These are phyloP conservation scores for Maniola jurtina DNA, from an alignment of 1,140 invertebrate species.

Conservation along the genomic window DNA sequence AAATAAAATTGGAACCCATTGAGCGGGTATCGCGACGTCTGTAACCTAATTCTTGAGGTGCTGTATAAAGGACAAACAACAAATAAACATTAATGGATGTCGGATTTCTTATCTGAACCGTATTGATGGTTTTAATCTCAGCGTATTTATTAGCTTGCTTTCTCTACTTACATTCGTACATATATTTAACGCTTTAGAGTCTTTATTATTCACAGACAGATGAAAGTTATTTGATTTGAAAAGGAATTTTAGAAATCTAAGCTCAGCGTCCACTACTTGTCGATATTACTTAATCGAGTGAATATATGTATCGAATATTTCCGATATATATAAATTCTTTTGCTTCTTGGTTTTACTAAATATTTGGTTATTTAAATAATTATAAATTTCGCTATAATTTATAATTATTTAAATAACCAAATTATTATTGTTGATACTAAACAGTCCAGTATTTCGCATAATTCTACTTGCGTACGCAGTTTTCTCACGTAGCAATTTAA, in stretches of 20 bases:
- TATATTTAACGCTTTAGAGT: too few species aligned
- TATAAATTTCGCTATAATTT: too few species aligned
- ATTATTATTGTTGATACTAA: background rate
- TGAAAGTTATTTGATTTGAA: background rate
- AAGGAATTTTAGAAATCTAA: too few species aligned
- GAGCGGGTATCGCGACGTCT: slow-evolving; percentile 24
- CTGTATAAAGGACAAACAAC: slow-evolving; percentile 26
- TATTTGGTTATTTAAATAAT: too few species aligned
- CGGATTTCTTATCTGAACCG: background rate
- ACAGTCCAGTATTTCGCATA: background rate
- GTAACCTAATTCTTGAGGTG: slow-evolving; percentile 30
- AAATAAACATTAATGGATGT: slow-evolving; percentile 20
- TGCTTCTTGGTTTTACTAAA: too few species aligned
- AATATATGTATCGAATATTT: too few species aligned
- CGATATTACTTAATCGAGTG: too few species aligned
- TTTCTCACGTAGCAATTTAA: background rate
- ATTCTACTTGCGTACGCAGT: background rate
- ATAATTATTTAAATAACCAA: too few species aligned
- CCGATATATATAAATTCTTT: too few species aligned
- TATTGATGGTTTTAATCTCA: background rate
- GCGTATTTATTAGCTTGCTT: background rate
- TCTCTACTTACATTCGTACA: too few species aligned
- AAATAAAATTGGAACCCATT: slow-evolving; percentile 33
- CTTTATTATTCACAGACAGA: too few species aligned
- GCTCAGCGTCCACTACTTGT: too few species aligned